phyloP scores from a whole-genome alignment of 2,888 invertebrate genomes.

The Drosophila differens region DNA sequence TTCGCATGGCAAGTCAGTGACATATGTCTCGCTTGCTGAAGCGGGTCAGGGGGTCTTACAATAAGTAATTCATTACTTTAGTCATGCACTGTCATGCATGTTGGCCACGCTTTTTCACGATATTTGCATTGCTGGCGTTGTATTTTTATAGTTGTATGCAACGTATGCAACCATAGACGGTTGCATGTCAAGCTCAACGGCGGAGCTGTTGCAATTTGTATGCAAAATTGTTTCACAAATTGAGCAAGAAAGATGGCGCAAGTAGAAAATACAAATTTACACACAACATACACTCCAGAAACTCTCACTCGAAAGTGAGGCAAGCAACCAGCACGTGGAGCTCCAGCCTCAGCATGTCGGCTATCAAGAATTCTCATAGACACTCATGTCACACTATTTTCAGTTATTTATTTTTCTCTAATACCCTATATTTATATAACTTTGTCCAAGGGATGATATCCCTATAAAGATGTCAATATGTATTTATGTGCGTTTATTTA shows the following conservation, averaged over 20 bases:
- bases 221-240: constrained; percentile 81
- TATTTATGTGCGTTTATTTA: neutral
- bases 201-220: constrained; percentile 79
- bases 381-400: constrained; percentile 41
- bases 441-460: neutral
- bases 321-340: constrained; percentile 63
- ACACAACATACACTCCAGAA: constrained; percentile 28
- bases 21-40: constrained; percentile 58
- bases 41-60: constrained; percentile 52
- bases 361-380: constrained; percentile 61
- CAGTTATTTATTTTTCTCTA: constrained; percentile 3
- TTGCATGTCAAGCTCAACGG: constrained; percentile 63
- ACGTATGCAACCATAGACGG: constrained; percentile 45
- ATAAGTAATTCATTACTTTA: constrained; percentile 79
- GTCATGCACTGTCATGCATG: constrained; percentile 79
- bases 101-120: constrained; percentile 71
- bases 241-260: constrained; percentile 80
- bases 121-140: constrained; percentile 64
- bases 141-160: constrained; percentile 65
- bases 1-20: constrained; percentile 29
- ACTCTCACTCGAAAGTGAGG: constrained; percentile 36
- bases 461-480: neutral
- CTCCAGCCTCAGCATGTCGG: constrained; percentile 52
- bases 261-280: constrained; percentile 58
- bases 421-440: constrained; percentile 16